A percentile compares a stretch with the other conserved stretches of the same genome.
Conservation (phyloP, 2,113 vertebrate species). For the Xenopus laevis region DNA sequence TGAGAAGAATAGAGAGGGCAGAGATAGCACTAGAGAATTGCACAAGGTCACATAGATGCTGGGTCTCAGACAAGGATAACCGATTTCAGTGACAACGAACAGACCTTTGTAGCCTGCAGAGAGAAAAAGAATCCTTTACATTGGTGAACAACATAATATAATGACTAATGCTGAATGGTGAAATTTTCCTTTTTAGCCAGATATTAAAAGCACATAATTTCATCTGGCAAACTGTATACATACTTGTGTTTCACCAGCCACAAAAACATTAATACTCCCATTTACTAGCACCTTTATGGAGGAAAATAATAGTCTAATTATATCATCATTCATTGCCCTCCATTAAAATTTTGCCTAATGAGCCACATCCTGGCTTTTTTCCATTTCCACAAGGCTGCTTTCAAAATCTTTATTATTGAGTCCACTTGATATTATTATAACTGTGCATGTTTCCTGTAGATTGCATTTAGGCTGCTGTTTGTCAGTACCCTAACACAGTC, state of each 20-base stretch:
- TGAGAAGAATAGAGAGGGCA: slow-evolving; percentile 11
- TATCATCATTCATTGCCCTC: slow-evolving; percentile 10
- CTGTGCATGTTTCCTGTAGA: background rate
- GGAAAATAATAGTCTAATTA: slow-evolving; percentile 9
- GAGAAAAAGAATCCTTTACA: background rate
- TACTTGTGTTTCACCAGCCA: background rate
- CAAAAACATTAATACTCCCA: slow-evolving; percentile 12
- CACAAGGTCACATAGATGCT: slow-evolving; percentile 6
- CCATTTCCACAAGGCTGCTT: slow-evolving; percentile 1
- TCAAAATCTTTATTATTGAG: slow-evolving; percentile 8
- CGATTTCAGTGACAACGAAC: background rate
- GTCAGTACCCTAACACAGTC: too few species aligned
- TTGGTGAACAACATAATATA: background rate
- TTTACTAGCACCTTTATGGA: slow-evolving; percentile 21
- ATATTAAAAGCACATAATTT: too few species aligned
- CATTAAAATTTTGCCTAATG: slow-evolving; percentile 25
- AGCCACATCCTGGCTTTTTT: slow-evolving; percentile 19
- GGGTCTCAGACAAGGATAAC: background rate
- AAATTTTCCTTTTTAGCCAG: too few species aligned
- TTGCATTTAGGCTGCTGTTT: too few species aligned
- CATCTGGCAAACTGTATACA: too few species aligned
- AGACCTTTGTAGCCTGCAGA: background rate
- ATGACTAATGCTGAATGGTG: background rate
- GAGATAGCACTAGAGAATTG: background rate
- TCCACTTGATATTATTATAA: background rate